Evolutionary conservation across 2,113 vertebrate genomes (phyloP).

Genomic region (Apistogramma diplotaenia): DNA sequence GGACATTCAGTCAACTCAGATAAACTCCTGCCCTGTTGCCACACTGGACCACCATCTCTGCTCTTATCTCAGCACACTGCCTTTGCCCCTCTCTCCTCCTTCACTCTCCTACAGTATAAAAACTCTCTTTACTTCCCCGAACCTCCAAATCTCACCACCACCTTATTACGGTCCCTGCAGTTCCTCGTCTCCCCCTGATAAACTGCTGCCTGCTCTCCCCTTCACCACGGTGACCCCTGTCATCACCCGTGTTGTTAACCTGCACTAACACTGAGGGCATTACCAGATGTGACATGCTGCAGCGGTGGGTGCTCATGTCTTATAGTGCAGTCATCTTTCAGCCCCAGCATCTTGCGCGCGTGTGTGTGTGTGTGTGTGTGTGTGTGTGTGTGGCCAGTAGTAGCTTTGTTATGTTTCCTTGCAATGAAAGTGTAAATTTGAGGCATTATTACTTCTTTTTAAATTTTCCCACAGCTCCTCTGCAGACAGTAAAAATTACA

Average conservation of each 20-base stretch:
- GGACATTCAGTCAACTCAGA: slow-evolving; percentile 53
- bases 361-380: too few relatives aligned
- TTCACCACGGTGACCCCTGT: slow-evolving; percentile 5
- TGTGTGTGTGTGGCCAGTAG: not conserved
- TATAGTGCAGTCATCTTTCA: not conserved
- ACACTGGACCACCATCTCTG: not conserved
- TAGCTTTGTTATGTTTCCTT: not conserved
- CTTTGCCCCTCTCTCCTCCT: not conserved
- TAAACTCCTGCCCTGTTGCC: slow-evolving; percentile 28
- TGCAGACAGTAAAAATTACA: not conserved
- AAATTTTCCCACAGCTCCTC: not conserved
- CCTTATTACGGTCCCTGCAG: slow-evolving; percentile 2
- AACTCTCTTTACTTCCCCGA: not conserved
- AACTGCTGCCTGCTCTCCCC: not conserved
- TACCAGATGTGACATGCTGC: slow-evolving; percentile 19
- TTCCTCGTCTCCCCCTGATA: slow-evolving; percentile 19
- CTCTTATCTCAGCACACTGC: slow-evolving; percentile 30
- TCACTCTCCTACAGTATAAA: not conserved
- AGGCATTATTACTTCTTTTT: too few relatives aligned
- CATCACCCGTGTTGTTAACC: slow-evolving; percentile 44
- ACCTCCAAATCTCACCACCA: slow-evolving; percentile 2
- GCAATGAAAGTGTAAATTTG: not conserved
- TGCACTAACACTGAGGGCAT: not conserved
- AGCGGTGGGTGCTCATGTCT: not conserved
- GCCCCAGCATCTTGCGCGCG: not conserved